phyloP scores from a whole-genome alignment of 1,140 invertebrate genomes.

The Phthorimaea operculella region DNA sequence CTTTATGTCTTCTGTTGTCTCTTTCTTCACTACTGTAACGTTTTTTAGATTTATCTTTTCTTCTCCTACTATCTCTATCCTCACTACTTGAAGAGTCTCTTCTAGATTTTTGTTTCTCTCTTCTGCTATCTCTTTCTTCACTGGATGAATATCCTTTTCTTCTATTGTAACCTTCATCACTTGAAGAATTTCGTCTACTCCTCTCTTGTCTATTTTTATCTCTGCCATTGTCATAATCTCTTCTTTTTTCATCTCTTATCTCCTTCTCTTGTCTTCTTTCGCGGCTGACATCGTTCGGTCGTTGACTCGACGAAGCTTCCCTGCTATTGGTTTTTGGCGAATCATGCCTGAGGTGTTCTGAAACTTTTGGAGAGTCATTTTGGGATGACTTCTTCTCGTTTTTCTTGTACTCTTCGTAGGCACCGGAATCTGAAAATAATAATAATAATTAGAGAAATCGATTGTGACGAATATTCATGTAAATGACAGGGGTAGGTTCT shows the following conservation, averaged over 20 bases:
- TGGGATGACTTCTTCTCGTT: constrained; percentile 57
- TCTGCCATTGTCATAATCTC: constrained; percentile 22
- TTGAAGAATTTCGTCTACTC: no score
- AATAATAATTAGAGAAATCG: no score
- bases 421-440: constrained; percentile 71
- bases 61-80: background rate
- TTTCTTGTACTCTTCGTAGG: constrained; percentile 75
- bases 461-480: no score
- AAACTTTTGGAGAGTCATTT: constrained; percentile 27
- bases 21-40: background rate
- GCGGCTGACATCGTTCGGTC: constrained; percentile 12
- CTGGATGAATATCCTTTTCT: constrained; percentile 3
- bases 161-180: constrained; percentile 4
- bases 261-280: constrained; percentile 7
- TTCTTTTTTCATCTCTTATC: constrained; percentile 2
- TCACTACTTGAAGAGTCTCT: background rate
- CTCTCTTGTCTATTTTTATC: constrained; percentile 21
- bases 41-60: constrained; percentile 14
- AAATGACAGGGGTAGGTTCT: no score
- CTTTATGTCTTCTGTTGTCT: no score
- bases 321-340: constrained; percentile 17
- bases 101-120: constrained; percentile 14
- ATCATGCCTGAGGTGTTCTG: constrained; percentile 28
- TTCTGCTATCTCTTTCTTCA: constrained; percentile 6
- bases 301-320: constrained; percentile 28